Conservation (phyloP, 30 jellyfish, hydroid and myxozoan genomes). For the Aurelia aurita complex sp. Pacific region DNA sequence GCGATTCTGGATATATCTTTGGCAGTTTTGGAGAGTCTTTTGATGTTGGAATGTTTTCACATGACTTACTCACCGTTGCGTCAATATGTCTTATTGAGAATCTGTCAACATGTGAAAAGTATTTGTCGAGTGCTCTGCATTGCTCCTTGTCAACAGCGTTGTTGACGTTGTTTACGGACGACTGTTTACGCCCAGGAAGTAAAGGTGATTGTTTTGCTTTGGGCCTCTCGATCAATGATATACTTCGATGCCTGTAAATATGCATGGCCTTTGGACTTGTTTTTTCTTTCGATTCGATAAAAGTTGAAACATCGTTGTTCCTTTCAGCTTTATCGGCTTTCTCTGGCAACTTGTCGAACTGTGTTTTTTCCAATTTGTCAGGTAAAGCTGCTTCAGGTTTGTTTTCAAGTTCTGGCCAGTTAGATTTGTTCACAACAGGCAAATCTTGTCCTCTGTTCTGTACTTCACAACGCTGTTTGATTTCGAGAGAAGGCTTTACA, state of each 20-base stretch:
- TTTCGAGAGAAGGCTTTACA: neutral
- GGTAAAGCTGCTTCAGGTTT: no score
- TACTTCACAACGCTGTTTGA: neutral
- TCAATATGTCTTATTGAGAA: neutral
- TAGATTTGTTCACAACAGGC: no score
- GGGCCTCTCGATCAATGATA: neutral
- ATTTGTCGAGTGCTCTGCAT: neutral
- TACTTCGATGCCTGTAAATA: neutral
- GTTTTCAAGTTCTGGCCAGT: no score
- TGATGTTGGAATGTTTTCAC: conserved; percentile 11
- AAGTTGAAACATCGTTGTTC: no score
- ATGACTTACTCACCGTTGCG: neutral
- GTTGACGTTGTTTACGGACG: neutral
- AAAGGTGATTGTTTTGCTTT: neutral
- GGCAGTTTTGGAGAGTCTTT: neutral
- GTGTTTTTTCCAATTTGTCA: no score
- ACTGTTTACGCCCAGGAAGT: neutral
- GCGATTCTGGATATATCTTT: neutral
- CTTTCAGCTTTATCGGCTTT: no score
- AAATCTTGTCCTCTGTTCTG: no score
- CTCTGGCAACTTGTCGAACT: no score
- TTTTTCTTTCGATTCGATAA: no score
- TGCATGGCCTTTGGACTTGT: no score
- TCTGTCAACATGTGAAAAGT: conserved; percentile 4
- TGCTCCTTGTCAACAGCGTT: no score